These are phyloP conservation scores for Aplodontia rufa DNA, from an alignment of 2,113 vertebrate genomes.

Conservation along the genomic window DNA sequence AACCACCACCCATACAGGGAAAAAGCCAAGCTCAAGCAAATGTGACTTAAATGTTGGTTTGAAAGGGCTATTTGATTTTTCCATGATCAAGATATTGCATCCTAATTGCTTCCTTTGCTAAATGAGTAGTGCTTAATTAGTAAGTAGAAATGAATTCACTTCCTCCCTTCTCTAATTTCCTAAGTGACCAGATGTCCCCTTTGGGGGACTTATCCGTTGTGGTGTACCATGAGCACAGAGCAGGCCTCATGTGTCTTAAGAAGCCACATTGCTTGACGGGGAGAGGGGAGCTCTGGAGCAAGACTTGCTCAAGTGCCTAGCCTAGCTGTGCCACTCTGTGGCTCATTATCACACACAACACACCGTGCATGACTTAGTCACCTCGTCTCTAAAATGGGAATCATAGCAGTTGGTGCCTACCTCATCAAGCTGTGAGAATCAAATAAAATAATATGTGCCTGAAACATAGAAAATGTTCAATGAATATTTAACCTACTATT, in stretches of 20 bases:
- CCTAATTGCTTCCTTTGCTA: constrained; percentile 58
- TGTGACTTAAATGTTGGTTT: background rate
- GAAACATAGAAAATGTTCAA: background rate
- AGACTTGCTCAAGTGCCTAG: background rate
- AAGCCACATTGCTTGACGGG: background rate
- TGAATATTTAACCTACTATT: background rate
- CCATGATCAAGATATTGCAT: constrained; percentile 47
- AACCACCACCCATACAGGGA: background rate
- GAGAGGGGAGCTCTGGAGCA: background rate
- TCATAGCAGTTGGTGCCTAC: background rate
- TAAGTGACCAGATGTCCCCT: constrained; percentile 61
- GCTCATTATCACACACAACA: background rate
- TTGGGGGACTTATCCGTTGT: background rate
- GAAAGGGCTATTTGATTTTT: constrained; percentile 48
- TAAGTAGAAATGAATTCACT: constrained; percentile 53
- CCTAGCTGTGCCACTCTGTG: background rate
- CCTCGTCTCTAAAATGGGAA: background rate
- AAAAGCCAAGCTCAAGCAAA: background rate
- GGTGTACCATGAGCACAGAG: background rate
- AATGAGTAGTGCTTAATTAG: constrained; percentile 47
- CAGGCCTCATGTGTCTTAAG: background rate
- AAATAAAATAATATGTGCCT: background rate
- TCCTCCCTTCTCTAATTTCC: constrained; percentile 5
- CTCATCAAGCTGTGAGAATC: background rate
- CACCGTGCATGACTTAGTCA: background rate